Percentiles rank a stretch among this genome's conserved stretches.
Evolutionary conservation across 1,140 invertebrate species (phyloP).

Genomic region (Adoxophyes honmai): DNA sequence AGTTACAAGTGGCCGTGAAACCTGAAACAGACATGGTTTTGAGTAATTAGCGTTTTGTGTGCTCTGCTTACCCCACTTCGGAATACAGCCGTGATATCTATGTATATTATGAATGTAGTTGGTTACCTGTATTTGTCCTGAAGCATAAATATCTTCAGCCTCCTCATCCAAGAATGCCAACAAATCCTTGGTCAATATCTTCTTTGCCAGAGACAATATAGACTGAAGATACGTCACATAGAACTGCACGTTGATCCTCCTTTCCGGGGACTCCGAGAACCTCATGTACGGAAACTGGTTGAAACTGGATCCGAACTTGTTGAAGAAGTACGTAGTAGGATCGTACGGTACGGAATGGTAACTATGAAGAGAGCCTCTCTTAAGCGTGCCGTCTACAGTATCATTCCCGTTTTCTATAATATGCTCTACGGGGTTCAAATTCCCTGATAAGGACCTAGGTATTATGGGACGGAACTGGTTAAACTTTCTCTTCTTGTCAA

Average conservation of each 20-base stretch:
- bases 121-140: constrained; percentile 78
- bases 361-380: constrained; percentile 79
- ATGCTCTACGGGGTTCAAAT: constrained; percentile 80
- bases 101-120: neutral
- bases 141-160: constrained; percentile 85
- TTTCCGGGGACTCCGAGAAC: constrained; percentile 82
- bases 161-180: constrained; percentile 90
- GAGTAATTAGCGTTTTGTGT: too few relatives aligned
- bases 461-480: constrained; percentile 91
- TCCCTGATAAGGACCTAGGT: constrained; percentile 93
- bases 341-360: constrained; percentile 86
- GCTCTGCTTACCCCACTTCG: too few relatives aligned
- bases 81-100: too few relatives aligned
- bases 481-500: constrained; percentile 80
- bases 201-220: constrained; percentile 89
- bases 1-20: too few relatives aligned
- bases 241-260: constrained; percentile 80
- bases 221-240: constrained; percentile 87
- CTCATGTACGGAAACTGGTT: constrained; percentile 90
- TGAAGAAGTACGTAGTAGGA: constrained; percentile 91
- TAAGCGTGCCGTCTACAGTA: constrained; percentile 71
- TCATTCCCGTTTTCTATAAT: constrained; percentile 59
- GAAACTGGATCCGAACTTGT: constrained; percentile 95
- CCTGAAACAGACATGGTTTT: too few relatives aligned
- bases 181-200: constrained; percentile 91